Base-by-base conservation (phyloP, 35 echinoderm and acorn worm species). In the Diadema setosum region DNA sequence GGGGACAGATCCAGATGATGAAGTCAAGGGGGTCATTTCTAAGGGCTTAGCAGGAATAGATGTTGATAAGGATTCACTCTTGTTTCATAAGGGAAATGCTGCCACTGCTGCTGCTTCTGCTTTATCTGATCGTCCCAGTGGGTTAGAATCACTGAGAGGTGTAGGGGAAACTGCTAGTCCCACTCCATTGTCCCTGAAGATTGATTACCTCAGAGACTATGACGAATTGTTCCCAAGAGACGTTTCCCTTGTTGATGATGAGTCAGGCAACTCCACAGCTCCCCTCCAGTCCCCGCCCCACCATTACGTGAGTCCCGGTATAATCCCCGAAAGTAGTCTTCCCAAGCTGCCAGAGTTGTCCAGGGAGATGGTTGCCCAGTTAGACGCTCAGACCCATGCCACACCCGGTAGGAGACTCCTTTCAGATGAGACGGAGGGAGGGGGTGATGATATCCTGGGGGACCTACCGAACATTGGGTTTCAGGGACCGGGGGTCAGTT, bases 151-250 rank as follows among this genome's bases (percentile, higher is more conserved):
- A 12, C 63, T 78, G 11, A 78, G 40, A 21, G 40, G 37, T 17
- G 17, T 41, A 41, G 40, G 35, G 40, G 73, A 78, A 0, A 78
- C 35, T 44, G 36, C 40, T 24, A 78, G 73, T 44, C 73, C 73
- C 11, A 78, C 73, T 9, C 73, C 73, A 15, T 44, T 78, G n/a
- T 34, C 39, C 24, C 73, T 78, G 24, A 78, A 78, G 16, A 78
- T 78, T 24, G 73, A 78, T 78, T 78, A 78, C n/a, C 40, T 78
- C 27, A 78, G 73, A 36, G 73, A 78, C n/a, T 78, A 78, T 44
- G 73, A 78, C 44, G 73, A 78, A 17, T n/a, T 78, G 12, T 42
- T 78, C 21, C 73, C 39, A 39, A 78, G 40, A 41, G 73, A 78
- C 44, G 25, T 24, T 78, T 34, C 33, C 44, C 34, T 78, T 25